Percentiles rank a stretch among this genome's conserved stretches.
These are phyloP conservation scores for Dryobates pubescens DNA, from an alignment of 2,797 vertebrate species.

Conservation along the genomic window DNA sequence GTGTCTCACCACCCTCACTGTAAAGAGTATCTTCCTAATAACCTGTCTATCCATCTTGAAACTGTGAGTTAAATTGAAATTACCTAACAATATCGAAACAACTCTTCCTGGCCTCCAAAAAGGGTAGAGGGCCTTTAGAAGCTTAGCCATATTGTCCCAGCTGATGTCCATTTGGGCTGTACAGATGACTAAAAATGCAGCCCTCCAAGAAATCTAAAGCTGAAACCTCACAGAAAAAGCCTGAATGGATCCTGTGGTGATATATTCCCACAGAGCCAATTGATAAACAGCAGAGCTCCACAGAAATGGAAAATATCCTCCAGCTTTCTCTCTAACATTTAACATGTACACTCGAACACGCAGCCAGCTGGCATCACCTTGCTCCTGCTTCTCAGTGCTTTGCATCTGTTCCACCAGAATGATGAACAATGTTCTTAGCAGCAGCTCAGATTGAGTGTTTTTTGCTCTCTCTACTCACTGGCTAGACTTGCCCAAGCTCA, in stretches of 20 bases:
- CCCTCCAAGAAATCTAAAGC: background rate
- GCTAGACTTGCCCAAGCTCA: background rate
- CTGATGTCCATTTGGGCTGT: background rate
- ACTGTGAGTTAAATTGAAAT: background rate
- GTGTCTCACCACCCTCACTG: too few relatives aligned
- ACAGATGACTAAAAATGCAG: background rate
- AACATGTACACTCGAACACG: background rate
- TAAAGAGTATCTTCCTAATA: too few relatives aligned
- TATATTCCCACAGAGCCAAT: background rate
- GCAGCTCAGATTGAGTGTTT: background rate
- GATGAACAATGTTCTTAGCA: background rate
- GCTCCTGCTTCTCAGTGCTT: background rate
- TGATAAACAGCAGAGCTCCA: background rate
- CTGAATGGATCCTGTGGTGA: background rate
- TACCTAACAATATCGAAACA: background rate
- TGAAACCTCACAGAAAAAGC: background rate
- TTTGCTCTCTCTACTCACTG: background rate
- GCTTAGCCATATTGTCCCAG: background rate
- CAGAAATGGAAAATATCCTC: constrained; percentile 21
- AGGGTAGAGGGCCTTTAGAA: background rate
- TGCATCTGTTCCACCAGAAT: background rate
- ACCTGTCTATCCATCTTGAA: too few relatives aligned
- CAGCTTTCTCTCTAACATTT: background rate
- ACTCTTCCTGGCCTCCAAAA: background rate
- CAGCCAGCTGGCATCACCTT: background rate